These are phyloP conservation scores for Drosophila melanica DNA, from an alignment of 1,140 invertebrate species.

Conservation along the genomic window DNA sequence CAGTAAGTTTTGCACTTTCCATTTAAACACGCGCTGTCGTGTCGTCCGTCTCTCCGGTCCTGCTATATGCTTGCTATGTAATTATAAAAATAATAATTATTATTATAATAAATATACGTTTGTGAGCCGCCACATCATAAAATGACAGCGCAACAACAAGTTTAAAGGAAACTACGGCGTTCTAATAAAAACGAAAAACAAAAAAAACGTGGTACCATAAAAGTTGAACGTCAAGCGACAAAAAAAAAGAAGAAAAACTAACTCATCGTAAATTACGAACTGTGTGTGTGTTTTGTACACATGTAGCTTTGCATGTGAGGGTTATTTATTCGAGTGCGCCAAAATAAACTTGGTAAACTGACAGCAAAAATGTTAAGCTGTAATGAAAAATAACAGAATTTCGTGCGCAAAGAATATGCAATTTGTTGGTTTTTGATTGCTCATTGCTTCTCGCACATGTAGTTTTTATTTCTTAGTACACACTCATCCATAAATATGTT, in stretches of 20 bases:
- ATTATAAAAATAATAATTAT: conserved; percentile 41
- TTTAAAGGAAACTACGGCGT: conserved; percentile 35
- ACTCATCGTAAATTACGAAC: conserved; percentile 69
- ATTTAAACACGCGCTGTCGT: conserved; percentile 67
- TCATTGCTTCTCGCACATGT: no score
- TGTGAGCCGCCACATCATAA: conserved; percentile 45
- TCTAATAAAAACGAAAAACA: conserved; percentile 52
- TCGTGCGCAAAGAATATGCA: neutral
- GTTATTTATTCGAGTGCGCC: conserved; percentile 7
- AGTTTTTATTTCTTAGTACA: no score
- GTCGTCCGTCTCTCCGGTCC: conserved; percentile 13
- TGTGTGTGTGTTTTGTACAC: conserved; percentile 40
- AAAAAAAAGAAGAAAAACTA: conserved; percentile 36
- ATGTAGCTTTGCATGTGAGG: conserved; percentile 4
- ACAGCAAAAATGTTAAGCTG: conserved; percentile 13
- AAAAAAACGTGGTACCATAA: conserved; percentile 55
- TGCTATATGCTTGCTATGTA: conserved; percentile 10
- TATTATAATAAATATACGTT: conserved; percentile 16
- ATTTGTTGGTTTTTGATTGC: neutral
- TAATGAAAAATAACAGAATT: conserved; percentile 3
- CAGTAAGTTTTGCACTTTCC: conserved; percentile 82
- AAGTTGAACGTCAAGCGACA: conserved; percentile 46
- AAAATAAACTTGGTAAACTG: conserved; percentile 21
- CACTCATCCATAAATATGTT: no score
- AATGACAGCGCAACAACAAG: conserved; percentile 44